These are phyloP conservation scores for Ellobium chinense DNA, from an alignment of 2,888 invertebrate species.

Conservation along the genomic window DNA sequence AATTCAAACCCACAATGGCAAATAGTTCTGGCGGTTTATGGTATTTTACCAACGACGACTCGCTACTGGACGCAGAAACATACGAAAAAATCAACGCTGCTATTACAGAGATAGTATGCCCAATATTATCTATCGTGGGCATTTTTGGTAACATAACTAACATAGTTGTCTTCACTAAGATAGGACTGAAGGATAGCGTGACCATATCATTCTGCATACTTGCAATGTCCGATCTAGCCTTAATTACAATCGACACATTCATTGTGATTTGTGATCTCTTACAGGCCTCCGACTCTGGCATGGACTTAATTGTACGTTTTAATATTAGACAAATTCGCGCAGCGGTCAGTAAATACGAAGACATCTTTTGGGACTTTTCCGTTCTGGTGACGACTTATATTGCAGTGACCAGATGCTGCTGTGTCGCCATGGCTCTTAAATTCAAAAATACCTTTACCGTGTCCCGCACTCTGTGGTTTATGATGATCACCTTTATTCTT, in stretches of 20 bases:
- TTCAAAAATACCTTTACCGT: neutral
- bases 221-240: neutral
- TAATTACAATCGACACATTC: neutral
- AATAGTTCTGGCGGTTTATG: too few species aligned
- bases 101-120: neutral
- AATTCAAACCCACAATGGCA: too few species aligned
- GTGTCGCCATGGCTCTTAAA: neutral
- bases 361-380: neutral
- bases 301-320: neutral
- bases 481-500: neutral
- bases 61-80: too few species aligned
- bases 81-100: too few species aligned
- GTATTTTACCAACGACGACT: too few species aligned
- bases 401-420: neutral
- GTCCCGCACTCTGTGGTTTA: neutral
- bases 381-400: neutral
- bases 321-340: neutral
- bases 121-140: neutral
- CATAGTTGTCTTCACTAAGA: neutral
- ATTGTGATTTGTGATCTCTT: too few species aligned
- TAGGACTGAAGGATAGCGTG: neutral
- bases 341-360: neutral
- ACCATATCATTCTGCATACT: neutral
- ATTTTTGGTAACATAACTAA: neutral
- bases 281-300: too few species aligned